phyloP scores from a whole-genome alignment of 2,888 invertebrate species.

The Tachystola acroxantha region DNA sequence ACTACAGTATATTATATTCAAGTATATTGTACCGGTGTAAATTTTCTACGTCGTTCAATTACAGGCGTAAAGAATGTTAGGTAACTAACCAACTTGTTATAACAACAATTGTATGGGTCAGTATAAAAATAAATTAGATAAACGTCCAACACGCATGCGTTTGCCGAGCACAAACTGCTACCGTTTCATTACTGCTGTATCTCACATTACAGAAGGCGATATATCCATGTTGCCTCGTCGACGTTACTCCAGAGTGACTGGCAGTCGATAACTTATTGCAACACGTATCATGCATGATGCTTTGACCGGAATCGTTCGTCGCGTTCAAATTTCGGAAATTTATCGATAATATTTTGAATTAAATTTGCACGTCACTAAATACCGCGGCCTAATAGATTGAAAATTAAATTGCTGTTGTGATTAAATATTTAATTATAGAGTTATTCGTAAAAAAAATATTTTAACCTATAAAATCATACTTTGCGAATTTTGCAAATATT shows the following conservation, averaged over 20 bases:
- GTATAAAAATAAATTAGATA: neutral
- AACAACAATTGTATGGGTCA: no score
- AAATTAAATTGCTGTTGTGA: no score
- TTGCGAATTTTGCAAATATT: no score
- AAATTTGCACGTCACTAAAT: constrained; percentile 6
- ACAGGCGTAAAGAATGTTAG: no score
- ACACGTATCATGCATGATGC: constrained; percentile 3
- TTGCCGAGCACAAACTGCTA: constrained; percentile 30
- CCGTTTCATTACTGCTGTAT: constrained; percentile 44
- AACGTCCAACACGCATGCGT: constrained; percentile 30
- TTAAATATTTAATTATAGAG: no score
- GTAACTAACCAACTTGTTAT: no score
- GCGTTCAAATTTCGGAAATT: constrained; percentile 6
- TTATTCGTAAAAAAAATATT: no score
- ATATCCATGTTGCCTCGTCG: constrained; percentile 37
- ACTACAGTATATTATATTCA: no score
- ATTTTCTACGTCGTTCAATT: no score
- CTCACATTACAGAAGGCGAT: constrained; percentile 44
- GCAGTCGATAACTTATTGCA: constrained; percentile 20
- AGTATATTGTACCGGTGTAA: no score
- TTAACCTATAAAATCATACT: no score
- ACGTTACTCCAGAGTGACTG: constrained; percentile 16
- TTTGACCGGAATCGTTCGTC: neutral
- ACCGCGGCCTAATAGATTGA: no score
- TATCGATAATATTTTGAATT: constrained; percentile 14